Conservation (phyloP, 2,797 vertebrate genomes). For the Gymnoscopelus microlampas region DNA sequence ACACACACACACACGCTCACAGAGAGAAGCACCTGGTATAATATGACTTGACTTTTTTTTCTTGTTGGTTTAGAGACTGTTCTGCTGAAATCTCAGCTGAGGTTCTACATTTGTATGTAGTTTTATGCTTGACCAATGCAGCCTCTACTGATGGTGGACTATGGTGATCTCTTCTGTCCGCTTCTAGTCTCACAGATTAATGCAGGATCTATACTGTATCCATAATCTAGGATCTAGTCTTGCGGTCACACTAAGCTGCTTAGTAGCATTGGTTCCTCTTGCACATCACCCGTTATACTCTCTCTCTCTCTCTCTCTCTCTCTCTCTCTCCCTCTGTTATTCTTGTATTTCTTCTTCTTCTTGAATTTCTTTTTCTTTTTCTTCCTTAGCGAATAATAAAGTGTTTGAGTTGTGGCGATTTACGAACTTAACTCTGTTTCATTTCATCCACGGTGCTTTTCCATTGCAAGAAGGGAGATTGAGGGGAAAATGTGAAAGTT, state of each 20-base stretch:
- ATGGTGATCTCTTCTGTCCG: slow-evolving; percentile 10
- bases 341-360: slow-evolving; percentile 32
- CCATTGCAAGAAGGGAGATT: too few relatives aligned
- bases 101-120: neutral
- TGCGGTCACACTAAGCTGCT: slow-evolving; percentile 66
- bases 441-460: too few relatives aligned
- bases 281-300: slow-evolving; percentile 45
- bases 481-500: too few relatives aligned
- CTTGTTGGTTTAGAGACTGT: too few relatives aligned
- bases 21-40: too few relatives aligned
- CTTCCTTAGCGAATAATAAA: too few relatives aligned
- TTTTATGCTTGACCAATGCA: neutral
- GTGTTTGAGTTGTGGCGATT: too few relatives aligned
- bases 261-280: slow-evolving; percentile 58
- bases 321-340: slow-evolving; percentile 40
- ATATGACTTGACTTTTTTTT: too few relatives aligned
- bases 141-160: slow-evolving; percentile 11
- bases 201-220: slow-evolving; percentile 17
- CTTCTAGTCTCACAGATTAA: slow-evolving; percentile 51
- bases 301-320: neutral
- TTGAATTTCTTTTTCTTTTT: slow-evolving; percentile 33
- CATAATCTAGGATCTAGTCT: slow-evolving; percentile 50
- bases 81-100: too few relatives aligned
- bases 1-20: too few relatives aligned
- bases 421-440: too few relatives aligned